These are phyloP conservation scores for Cryptocephalus moraei DNA, from an alignment of 2,888 invertebrate species.

Conservation along the genomic window DNA sequence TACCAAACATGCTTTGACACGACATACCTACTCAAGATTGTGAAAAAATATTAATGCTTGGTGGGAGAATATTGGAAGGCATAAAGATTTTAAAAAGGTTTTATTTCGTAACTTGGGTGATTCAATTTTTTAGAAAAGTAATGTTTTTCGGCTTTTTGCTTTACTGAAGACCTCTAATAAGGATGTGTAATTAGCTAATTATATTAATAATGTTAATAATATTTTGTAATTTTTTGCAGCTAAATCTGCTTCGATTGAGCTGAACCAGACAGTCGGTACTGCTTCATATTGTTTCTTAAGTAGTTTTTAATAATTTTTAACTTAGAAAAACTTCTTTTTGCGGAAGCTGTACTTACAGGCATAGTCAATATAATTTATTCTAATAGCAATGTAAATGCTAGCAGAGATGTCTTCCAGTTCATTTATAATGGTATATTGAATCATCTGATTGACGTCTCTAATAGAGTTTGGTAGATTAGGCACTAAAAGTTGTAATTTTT, in stretches of 20 bases:
- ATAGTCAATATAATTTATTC: not conserved
- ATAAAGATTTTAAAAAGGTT: not conserved
- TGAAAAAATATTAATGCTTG: not conserved
- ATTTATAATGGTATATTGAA: not conserved
- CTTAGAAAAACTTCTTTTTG: constrained; percentile 5
- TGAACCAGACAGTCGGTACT: not conserved
- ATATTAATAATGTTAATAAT: too few relatives aligned
- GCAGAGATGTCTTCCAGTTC: not conserved
- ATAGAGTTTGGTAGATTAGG: constrained; percentile 3
- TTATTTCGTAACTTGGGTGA: not conserved
- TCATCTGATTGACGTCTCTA: constrained; percentile 3
- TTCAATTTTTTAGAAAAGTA: too few relatives aligned
- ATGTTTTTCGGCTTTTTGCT: constrained; percentile 1
- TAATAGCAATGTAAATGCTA: not conserved
- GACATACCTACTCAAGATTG: not conserved
- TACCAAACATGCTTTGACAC: not conserved
- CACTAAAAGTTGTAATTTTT: constrained; percentile 1
- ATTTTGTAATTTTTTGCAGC: not conserved
- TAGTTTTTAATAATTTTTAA: constrained; percentile 6
- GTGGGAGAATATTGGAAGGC: not conserved
- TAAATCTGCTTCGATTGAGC: constrained; percentile 1
- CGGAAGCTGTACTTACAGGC: not conserved
- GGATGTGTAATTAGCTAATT: constrained; percentile 2
- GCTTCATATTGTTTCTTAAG: constrained; percentile 1
- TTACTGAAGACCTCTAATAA: constrained; percentile 1